phyloP scores from a whole-genome alignment of 2,797 vertebrate genomes.

The Parambassis ranga region DNA sequence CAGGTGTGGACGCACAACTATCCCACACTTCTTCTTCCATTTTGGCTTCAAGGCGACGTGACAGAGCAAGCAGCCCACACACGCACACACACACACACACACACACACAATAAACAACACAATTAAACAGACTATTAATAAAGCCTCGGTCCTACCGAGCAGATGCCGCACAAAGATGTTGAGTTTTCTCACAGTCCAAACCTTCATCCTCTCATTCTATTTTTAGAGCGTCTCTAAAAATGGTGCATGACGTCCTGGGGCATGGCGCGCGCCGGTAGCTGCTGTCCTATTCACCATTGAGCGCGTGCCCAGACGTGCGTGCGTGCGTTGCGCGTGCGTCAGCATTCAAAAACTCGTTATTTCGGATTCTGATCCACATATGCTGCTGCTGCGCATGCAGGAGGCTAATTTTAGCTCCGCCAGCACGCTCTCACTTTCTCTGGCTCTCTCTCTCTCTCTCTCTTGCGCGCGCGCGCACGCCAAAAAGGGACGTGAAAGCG shows the following conservation, averaged over 20 bases:
- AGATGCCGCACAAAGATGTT: background rate
- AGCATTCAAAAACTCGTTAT: background rate
- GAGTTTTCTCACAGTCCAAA: conserved; percentile 12
- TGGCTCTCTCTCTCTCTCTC: no score
- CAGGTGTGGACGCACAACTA: conserved; percentile 14
- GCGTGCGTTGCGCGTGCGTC: background rate
- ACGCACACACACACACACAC: background rate
- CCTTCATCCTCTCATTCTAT: conserved; percentile 61
- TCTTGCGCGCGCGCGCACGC: conserved; percentile 10
- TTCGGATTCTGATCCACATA: conserved; percentile 29
- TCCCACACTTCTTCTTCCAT: conserved; percentile 6
- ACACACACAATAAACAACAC: background rate
- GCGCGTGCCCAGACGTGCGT: conserved; percentile 26
- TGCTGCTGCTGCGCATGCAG: background rate
- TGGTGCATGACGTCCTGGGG: conserved; percentile 74
- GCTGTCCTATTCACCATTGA: conserved; percentile 46
- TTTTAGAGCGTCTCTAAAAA: conserved; percentile 74
- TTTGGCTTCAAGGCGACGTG: conserved; percentile 7
- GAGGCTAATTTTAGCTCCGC: conserved; percentile 16
- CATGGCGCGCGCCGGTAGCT: conserved; percentile 37
- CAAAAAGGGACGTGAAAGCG: conserved; percentile 48
- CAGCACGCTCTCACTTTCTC: background rate
- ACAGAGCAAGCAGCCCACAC: background rate
- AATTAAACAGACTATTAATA: background rate
- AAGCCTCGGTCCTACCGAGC: conserved; percentile 34